Base-by-base conservation (phyloP, 2,797 vertebrate species). In the Arrhamphus sclerolepis region DNA sequence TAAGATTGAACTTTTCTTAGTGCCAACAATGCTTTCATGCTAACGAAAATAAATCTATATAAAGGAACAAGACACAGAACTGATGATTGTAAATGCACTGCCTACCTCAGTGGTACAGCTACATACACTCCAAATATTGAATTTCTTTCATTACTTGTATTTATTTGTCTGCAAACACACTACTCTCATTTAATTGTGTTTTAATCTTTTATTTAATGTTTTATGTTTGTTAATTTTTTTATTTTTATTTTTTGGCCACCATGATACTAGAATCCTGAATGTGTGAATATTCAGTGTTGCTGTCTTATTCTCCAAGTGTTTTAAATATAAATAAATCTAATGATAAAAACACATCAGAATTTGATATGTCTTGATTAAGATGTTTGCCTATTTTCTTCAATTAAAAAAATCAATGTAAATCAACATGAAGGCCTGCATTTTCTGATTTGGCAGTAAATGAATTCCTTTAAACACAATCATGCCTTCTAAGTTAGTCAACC, bases 61-160 rank as follows among this genome's bases (percentile, higher is more conserved):
- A 26, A 26, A 54, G 39, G 16, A 34, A 38, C 2, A 16, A 48
- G 20, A 61, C 10, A 42, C 10, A 42, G 13, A 54, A 16, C 47
- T 22, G 20, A 62, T 58, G 60, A 79, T 52, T 72, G 62, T 70
- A 50, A 62, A 57, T 47, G 52, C 7, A 78, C 56, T 41, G 43
- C 28, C 81, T 87, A 89, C 86, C 86, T 91, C 86, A 72, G 1
- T 49, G 70, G 46, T 71, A 21, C 47, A 41, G 75, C 41, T 53
- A 18, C 61, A 74, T 28, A 50, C 62, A 78, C 74, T 77, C 72
- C 68, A 55, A 54, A 38, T 38, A 42, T 53, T 65, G 34, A 57
- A 38, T 63, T 62, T 46, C 26, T 43, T 66, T 41, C 21, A 40
- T 54, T 40, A 11, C 34, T 52, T 66, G 17, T 77, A 71, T 83